Percentiles rank a stretch among this genome's conserved stretches.
These are phyloP conservation scores for Synergus itoensis DNA, from an alignment of 2,888 invertebrate species.

Conservation along the genomic window DNA sequence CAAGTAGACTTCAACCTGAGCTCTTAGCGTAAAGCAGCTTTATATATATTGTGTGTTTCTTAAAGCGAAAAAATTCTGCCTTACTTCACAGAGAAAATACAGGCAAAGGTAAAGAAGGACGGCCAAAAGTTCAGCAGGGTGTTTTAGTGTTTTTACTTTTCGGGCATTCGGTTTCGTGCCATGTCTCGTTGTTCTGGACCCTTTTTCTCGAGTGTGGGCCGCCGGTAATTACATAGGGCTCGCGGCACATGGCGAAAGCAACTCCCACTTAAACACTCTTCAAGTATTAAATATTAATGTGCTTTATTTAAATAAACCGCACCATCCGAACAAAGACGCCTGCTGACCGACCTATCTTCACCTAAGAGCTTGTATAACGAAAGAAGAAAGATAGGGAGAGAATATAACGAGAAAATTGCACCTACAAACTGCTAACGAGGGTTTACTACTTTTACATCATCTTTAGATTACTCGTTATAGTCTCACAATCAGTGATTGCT, in stretches of 20 bases:
- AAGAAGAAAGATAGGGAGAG: constrained; percentile 44
- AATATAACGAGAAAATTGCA: constrained; percentile 48
- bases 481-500: too few relatives aligned
- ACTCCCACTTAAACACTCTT: constrained; percentile 73
- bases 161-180: constrained; percentile 56
- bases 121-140: constrained; percentile 34
- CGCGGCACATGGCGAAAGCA: constrained; percentile 63
- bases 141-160: constrained; percentile 46
- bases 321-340: constrained; percentile 62
- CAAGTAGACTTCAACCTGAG: constrained; percentile 25
- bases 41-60: constrained; percentile 2
- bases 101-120: constrained; percentile 27
- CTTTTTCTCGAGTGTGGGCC: constrained; percentile 63
- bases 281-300: constrained; percentile 74
- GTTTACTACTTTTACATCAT: constrained; percentile 50
- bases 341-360: constrained; percentile 47
- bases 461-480: not conserved
- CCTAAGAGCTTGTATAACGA: constrained; percentile 24
- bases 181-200: constrained; percentile 48
- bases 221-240: constrained; percentile 72
- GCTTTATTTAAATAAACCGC: constrained; percentile 72
- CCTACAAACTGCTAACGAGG: constrained; percentile 61
- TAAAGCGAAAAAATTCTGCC: not conserved
- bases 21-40: constrained; percentile 9
- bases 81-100: constrained; percentile 23